Conservation (phyloP, 2,888 invertebrate species). For the Melinaea marsaeus region DNA sequence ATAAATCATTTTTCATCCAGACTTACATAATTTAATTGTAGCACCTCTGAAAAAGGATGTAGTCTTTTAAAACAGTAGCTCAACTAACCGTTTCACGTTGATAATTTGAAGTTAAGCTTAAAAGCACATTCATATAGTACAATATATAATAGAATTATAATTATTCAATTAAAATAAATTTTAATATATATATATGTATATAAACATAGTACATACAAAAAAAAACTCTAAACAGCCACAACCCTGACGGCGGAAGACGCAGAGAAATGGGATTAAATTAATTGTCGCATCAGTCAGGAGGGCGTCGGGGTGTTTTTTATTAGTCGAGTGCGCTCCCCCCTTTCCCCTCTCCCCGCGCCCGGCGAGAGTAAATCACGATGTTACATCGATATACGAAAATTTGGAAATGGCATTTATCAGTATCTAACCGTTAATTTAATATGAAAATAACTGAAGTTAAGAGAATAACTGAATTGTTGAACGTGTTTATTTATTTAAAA, state of each 20-base stretch:
- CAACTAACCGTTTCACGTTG: no score
- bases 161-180: no score
- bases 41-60: no score
- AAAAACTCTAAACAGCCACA: constrained; percentile 35
- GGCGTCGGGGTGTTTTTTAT: constrained; percentile 78
- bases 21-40: neutral
- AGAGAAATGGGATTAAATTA: constrained; percentile 79
- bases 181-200: no score
- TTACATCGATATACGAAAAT: constrained; percentile 36
- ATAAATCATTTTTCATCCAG: neutral
- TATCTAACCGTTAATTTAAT: neutral
- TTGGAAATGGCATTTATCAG: constrained; percentile 37
- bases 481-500: no score
- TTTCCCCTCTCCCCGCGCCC: constrained; percentile 36
- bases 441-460: neutral
- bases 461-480: no score
- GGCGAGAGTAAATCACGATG: constrained; percentile 67
- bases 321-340: constrained; percentile 64
- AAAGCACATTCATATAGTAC: no score
- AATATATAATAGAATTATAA: no score
- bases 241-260: constrained; percentile 71
- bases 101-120: no score
- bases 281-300: constrained; percentile 78
- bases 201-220: no score
- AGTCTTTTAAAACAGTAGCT: no score